Evolutionary conservation across 2,113 vertebrate genomes (phyloP), one percentile per base, ranked within the genome.

Genomic region (Ascaphus truei): DNA sequence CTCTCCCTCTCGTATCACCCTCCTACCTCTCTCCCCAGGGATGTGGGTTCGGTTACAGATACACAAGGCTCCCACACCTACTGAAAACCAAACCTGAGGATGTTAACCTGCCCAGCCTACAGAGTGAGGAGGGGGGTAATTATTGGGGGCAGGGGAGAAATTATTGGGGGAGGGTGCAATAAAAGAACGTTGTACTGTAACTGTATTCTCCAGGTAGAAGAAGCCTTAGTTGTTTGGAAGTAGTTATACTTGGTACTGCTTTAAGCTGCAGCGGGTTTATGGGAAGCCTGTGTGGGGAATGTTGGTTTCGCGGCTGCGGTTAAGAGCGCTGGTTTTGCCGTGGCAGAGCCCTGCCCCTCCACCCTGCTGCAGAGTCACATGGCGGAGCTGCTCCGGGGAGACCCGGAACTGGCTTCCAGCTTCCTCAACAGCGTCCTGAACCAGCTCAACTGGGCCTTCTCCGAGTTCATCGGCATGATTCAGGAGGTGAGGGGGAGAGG

Each of bases 361-460:
- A 83, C 92, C 63, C 77, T 98, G 80, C 94, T 99, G 60, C 97
- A 99, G 90, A 92, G 76, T 72, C 96, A 98, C 85, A 98, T 98
- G 96, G 95, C 96, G 0, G 91, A 93, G 36, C 90, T 99, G 63
- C 92, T 99, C 47, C 87, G 88, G 20, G 72, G 86, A 2, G 96
- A 96, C 41, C 91, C 90, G 0, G 94, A 98, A 33, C 92, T 98
- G 91, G 96, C 95, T 0, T 94, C 97, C 73, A 96, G 94, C 72
- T 99, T 99, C 82, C 94, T 99, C 78, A 99, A 99, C 90, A 98
- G 96, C 0, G 96, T 98, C 81, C 92, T 99, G 50, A 99, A 99
- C 85, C 97, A 99, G 79, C 94, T 99, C 47, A 99, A 99, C 89
- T 99, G 97, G 97, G 97, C 97, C 3, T 99, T 99, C 84, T 98